Base-by-base conservation (phyloP, 2,797 vertebrate species). In the Spinibarbus caldwelli region DNA sequence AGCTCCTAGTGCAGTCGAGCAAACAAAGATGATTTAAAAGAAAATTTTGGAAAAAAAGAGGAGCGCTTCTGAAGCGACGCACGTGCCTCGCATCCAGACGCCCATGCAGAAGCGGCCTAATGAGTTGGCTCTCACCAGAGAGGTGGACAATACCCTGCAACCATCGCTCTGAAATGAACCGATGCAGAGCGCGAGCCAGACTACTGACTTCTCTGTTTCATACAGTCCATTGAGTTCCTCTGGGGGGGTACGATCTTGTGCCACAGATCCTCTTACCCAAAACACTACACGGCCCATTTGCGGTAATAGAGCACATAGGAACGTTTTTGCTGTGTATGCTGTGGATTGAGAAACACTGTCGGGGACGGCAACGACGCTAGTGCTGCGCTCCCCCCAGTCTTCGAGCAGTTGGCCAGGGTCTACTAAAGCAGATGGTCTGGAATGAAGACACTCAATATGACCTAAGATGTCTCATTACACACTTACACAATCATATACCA, bases 401-500 rank as follows among this genome's bases (percentile, higher is more conserved):
- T 76, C 57, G 91, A 93, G 92, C 87, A 92, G 90, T 94, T 94
- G 94, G 93, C 93, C 91, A 90, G 90, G 88, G 89, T 93, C 92
- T 90, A 92, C 82, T 89, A 86, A 93, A 95, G 92, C 94, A 95
- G 95, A 96, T 96, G 95, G 93, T 72, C 82, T 91, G 89, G 90
- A 93, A 91, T 90, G 90, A 88, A 90, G 89, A 81, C 90, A 91
- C 86, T 86, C 80, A 43, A 71, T 86, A 87, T 86, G 68, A 91
- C 89, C 83, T 83, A 75, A 87, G 76, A 86, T 71, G 47, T 88
- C 85, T 86, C 75, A 86, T 87, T 87, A 36, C 87, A 85, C 89
- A 73, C 67, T 68, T 66, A 80, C 79, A 85, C 43, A 78, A 80
- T 79, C 71, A 88, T 70, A 77, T 59, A 68, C 73, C 2, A 10